Conservation (phyloP, 2,888 invertebrate genomes). For the Acleris laterana region DNA sequence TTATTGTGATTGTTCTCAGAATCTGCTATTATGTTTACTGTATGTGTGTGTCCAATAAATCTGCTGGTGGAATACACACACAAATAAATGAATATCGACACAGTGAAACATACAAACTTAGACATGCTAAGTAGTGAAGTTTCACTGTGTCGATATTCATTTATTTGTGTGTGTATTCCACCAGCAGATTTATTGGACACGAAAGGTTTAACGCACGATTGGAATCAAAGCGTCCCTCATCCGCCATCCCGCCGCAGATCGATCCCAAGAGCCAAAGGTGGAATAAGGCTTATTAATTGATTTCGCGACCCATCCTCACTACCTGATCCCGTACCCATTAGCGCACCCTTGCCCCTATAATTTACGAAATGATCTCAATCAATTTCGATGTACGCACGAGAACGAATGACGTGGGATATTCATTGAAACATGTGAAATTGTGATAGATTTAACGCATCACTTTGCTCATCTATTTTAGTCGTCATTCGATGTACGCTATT, state of each 20-base stretch:
- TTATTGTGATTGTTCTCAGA: too few relatives aligned
- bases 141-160: too few relatives aligned
- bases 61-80: too few relatives aligned
- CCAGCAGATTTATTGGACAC: neutral
- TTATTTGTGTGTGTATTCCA: too few relatives aligned
- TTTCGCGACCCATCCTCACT: conserved; percentile 20
- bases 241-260: neutral
- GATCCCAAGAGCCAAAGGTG: neutral
- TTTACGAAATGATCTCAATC: conserved; percentile 33
- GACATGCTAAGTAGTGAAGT: too few relatives aligned
- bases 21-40: too few relatives aligned
- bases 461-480: neutral
- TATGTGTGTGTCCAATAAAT: neutral
- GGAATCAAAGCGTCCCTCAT: conserved; percentile 1
- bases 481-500: too few relatives aligned
- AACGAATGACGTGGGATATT: conserved; percentile 18
- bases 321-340: conserved; percentile 27
- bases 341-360: conserved; percentile 27
- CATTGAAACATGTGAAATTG: conserved; percentile 19
- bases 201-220: conserved; percentile 2
- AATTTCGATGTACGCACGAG: conserved; percentile 27
- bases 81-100: too few relatives aligned
- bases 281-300: conserved; percentile 25
- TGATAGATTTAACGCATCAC: conserved; percentile 24
- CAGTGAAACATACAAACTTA: too few relatives aligned